Conservation (phyloP, 2,113 vertebrate species). For the Scopus umbretta region DNA sequence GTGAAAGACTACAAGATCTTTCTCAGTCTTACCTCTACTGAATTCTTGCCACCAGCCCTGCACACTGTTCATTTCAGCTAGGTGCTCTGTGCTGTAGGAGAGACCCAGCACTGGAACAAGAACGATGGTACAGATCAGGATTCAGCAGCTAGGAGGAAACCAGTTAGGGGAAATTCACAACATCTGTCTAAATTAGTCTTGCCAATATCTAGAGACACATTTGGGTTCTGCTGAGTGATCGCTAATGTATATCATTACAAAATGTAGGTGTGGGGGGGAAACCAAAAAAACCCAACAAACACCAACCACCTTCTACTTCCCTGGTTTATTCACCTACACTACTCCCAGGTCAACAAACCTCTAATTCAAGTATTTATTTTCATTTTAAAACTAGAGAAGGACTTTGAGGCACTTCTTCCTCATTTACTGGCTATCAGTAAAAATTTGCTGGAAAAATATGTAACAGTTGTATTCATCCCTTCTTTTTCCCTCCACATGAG, state of each 20-base stretch:
- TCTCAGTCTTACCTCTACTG: neutral
- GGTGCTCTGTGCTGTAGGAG: neutral
- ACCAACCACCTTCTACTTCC: neutral
- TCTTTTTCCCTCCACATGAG: neutral
- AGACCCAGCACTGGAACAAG: neutral
- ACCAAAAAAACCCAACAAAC: neutral
- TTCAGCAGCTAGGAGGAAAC: neutral
- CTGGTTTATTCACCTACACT: neutral
- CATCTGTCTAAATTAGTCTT: neutral
- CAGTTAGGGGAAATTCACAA: neutral
- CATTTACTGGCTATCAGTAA: neutral
- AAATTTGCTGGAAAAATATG: neutral
- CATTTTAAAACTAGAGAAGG: neutral
- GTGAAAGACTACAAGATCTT: neutral
- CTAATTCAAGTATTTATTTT: neutral
- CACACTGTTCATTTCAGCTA: neutral
- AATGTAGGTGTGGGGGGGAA: neutral
- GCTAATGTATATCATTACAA: neutral
- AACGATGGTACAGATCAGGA: neutral
- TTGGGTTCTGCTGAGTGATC: neutral
- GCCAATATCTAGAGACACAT: neutral
- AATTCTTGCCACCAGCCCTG: neutral
- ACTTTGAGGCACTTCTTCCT: neutral
- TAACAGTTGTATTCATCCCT: neutral
- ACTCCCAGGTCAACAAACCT: neutral